Base-by-base conservation (phyloP, 2,113 vertebrate genomes). In the Odontophorus gujanensis region DNA sequence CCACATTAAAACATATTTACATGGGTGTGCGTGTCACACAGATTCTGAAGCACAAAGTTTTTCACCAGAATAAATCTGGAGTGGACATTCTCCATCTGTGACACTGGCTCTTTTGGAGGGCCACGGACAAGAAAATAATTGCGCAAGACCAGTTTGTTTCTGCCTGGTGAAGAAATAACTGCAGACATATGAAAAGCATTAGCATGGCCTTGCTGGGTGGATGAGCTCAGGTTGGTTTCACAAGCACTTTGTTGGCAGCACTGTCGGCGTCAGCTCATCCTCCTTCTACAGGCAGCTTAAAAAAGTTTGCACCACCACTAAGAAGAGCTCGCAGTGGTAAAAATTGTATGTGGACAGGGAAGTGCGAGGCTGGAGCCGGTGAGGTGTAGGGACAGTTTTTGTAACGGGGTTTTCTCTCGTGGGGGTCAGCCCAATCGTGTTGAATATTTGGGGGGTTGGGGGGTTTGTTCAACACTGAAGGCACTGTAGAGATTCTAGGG, bases 381-480 rank as follows among this genome's bases (percentile, higher is more conserved):
- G n/a, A 83, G 6, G n/a, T 21, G 17, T 17, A 24, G 15, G 0
- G 0, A 42, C 14, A 6, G 22, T 42, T 66, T 58, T 66, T 20
- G 48, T 21, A 50, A 3, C 0, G 1, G 28, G 18, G 21, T 77
- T 78, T 72, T 62, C 36, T 26, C 24, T 26, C 0, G 1, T 0
- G 1, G 28, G 16, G 19, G 88, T 85, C 67, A 81, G 47, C 11
- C 13, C 47, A 28, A 38, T 50, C 38, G 45, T 55, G 66, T 58
- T 16, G 21, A 48, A 43, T 11, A 14, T 28, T 47, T n/a, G 45
- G 51, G 51, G 51, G 43, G 43, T 15, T 15, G 43, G 43, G 43
- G 43, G 43, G 43, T 13, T 40, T 10, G 40, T 43, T 43, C 43
- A 43, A 43, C 43, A 43, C 57, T 63, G 43, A 90, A 81, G 7